Conservation (phyloP, 2,797 vertebrate species). For the Vireo griseus region DNA sequence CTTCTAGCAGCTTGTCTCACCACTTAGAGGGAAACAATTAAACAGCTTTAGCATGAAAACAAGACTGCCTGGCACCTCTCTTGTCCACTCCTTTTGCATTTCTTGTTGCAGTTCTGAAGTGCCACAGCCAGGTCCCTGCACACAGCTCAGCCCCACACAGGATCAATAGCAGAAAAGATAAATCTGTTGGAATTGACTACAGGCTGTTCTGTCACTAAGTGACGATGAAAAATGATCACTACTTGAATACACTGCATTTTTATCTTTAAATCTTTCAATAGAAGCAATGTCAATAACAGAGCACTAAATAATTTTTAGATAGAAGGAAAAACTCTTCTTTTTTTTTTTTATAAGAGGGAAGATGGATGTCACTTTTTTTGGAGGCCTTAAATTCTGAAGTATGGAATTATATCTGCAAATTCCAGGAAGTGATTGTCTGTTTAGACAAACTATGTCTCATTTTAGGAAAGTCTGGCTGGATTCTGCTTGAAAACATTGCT, state of each 20-base stretch:
- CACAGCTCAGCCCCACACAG: slow-evolving; percentile 11
- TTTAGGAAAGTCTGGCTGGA: background rate
- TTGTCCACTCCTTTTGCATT: background rate
- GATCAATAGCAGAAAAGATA: slow-evolving; percentile 76
- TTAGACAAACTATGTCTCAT: background rate
- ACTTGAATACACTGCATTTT: slow-evolving; percentile 71
- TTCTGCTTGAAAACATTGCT: background rate
- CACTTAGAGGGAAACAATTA: background rate
- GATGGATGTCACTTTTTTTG: slow-evolving; percentile 60
- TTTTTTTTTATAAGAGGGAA: slow-evolving; percentile 23
- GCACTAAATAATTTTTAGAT: slow-evolving; percentile 75
- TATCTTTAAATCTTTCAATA: slow-evolving; percentile 77
- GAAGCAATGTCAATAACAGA: slow-evolving; percentile 72
- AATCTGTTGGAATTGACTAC: slow-evolving; percentile 73
- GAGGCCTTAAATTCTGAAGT: slow-evolving; percentile 64
- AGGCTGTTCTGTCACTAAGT: slow-evolving; percentile 72
- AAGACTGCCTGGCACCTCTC: background rate
- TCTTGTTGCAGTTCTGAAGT: background rate
- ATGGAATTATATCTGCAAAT: slow-evolving; percentile 63
- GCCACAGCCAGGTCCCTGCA: slow-evolving; percentile 14
- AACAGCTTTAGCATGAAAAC: background rate
- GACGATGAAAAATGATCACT: slow-evolving; percentile 73
- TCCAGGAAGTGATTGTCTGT: slow-evolving; percentile 13
- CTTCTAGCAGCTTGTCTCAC: background rate
- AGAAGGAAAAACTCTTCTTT: slow-evolving; percentile 57